Percentiles rank a stretch among this genome's conserved stretches.
These are phyloP conservation scores for Lytechinus variegatus DNA, from an alignment of 35 echinoderm and acorn worm species.

Conservation along the genomic window DNA sequence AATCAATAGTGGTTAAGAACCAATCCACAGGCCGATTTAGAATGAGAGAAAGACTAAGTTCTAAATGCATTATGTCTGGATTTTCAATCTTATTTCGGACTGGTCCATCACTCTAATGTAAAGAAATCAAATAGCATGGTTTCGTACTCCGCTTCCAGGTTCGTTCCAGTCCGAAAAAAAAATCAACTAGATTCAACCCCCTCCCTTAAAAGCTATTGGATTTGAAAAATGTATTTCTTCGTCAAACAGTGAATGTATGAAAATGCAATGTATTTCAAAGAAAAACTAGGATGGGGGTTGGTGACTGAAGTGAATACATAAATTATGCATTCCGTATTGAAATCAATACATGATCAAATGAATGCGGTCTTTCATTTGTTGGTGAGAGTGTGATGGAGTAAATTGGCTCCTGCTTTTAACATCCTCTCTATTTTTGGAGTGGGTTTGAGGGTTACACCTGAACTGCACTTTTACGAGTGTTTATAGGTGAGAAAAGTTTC, in stretches of 20 bases:
- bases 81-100: too few species aligned
- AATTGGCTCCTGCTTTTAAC: not conserved
- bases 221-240: not conserved
- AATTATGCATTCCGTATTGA: not conserved
- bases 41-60: too few species aligned
- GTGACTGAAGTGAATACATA: not conserved
- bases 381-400: not conserved
- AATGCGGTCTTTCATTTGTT: not conserved
- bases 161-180: not conserved
- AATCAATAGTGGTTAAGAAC: too few species aligned
- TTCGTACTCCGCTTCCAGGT: too few species aligned
- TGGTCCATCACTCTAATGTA: too few species aligned
- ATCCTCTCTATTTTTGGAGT: not conserved
- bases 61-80: too few species aligned
- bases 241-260: not conserved
- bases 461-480: constrained; percentile 18
- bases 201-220: not conserved
- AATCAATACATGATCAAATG: not conserved
- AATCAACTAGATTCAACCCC: not conserved
- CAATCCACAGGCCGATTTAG: too few species aligned
- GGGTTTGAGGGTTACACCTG: not conserved
- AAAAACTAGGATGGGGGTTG: not conserved
- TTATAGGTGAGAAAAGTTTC: not conserved
- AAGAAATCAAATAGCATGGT: too few species aligned
- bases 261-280: not conserved